Evolutionary conservation across 1,140 invertebrate species (phyloP), one percentile per base, ranked within the genome.

Genomic region (Limonius californicus): DNA sequence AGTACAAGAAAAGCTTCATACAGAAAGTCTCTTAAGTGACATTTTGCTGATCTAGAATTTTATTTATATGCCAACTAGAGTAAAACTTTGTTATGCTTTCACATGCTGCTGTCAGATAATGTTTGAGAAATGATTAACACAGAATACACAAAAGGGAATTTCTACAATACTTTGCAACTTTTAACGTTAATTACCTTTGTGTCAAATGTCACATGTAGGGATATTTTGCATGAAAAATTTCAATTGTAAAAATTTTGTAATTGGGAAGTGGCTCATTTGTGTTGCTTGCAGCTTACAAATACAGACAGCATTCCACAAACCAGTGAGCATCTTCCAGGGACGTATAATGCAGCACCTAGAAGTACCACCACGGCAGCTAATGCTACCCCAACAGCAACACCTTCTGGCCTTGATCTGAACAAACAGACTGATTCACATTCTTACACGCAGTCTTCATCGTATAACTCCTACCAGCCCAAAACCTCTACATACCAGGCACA

Each of bases 261-360:
- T n/a, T n/a, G n/a, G n/a, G n/a, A n/a, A n/a, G n/a, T n/a, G n/a
- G n/a, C n/a, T n/a, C n/a, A n/a, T 27, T 27, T 9, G 23, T 27
- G 23, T 27, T 27, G 9, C 55, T 64, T 69, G n/a, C 55, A 76
- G 74, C 71, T 76, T 9, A 65, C 72, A 45, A 76, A 68, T 65
- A 62, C 71, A 39, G 75, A 76, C 39, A 73, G 60, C 71, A 76
- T 75, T 74, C 72, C 75, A 68, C 70, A 69, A 56, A 68, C 75
- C 19, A 71, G 64, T 39, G 75, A 76, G 50, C 74, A 76, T 68
- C 56, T 73, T 43, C 62, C 69, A 3, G 53, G 54, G 20, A 23
- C 55, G 18, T 74, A 72, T 47, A 72, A 63, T 50, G 66, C 66
- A n/a, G 65, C 68, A 7, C 54, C 70, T 16, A 64, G 65, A 16